Percentiles rank a stretch among this genome's conserved stretches.
Conservation (phyloP, 2,113 vertebrate species). For the Engraulis encrasicolus region DNA sequence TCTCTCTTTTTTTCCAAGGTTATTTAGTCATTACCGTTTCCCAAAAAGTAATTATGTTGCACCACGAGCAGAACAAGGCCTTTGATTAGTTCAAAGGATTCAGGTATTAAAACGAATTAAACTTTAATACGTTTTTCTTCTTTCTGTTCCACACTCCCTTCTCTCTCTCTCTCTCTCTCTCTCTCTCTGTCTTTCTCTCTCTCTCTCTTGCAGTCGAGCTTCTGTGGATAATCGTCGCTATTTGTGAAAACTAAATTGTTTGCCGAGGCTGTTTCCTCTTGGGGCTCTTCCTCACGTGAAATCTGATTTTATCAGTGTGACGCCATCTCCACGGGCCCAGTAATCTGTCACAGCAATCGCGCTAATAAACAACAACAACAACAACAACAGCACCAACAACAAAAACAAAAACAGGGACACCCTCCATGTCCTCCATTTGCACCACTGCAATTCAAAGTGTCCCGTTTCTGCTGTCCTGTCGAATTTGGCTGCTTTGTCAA, state of each 20-base stretch:
- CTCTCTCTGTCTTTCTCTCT: background rate
- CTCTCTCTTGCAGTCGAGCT: constrained; percentile 22
- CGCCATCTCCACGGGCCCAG: background rate
- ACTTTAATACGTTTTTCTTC: constrained; percentile 21
- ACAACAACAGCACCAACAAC: no score
- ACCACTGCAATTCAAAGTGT: no score
- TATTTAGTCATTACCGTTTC: constrained; percentile 46
- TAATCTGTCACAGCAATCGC: background rate
- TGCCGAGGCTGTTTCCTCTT: constrained; percentile 7
- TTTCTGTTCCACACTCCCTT: background rate
- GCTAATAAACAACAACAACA: constrained; percentile 3
- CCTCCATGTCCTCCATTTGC: no score
- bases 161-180: constrained; percentile 29
- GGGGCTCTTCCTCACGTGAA: constrained; percentile 9
- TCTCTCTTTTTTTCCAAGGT: constrained; percentile 29
- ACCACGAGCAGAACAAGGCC: constrained; percentile 39
- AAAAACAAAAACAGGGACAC: no score
- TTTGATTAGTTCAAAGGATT: constrained; percentile 41
- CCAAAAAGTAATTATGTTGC: constrained; percentile 49
- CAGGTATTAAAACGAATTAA: constrained; percentile 31
- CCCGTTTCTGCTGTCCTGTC: no score
- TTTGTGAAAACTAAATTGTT: constrained; percentile 35
- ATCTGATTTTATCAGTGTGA: constrained; percentile 14
- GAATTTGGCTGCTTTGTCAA: no score
- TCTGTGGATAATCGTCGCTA: constrained; percentile 21